Conservation (phyloP, 2,888 invertebrate species). For the Halocaridina rubra region DNA sequence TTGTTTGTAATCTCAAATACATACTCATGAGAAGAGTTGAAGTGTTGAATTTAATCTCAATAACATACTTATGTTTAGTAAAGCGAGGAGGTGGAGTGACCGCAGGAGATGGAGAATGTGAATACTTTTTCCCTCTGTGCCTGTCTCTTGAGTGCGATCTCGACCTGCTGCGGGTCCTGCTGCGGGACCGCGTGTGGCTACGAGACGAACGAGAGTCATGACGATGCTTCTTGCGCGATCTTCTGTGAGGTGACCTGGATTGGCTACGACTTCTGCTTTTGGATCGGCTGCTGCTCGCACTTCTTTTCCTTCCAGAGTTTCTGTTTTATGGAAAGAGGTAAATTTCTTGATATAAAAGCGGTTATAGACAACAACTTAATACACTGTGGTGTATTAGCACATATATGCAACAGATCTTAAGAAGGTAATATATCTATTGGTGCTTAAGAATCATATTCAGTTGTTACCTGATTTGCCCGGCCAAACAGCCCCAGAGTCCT, state of each 20-base stretch:
- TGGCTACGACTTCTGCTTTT: conserved; percentile 47
- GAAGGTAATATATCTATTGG: too few species aligned
- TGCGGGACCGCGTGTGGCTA: conserved; percentile 43
- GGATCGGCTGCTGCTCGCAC: conserved; percentile 38
- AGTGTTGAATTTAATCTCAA: too few species aligned
- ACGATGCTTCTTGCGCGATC: conserved; percentile 53
- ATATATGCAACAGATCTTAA: too few species aligned
- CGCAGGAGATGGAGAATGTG: conserved; percentile 51
- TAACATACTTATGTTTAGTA: conserved; percentile 60
- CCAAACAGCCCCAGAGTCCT: too few species aligned
- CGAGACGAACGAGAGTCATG: conserved; percentile 45
- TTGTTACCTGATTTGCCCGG: too few species aligned
- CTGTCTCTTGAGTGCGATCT: conserved; percentile 48
- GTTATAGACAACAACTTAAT: too few species aligned
- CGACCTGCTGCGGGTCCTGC: conserved; percentile 36
- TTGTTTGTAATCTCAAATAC: too few species aligned
- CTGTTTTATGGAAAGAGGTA: too few species aligned
- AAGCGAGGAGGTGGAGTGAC: conserved; percentile 61
- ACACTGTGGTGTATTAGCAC: too few species aligned
- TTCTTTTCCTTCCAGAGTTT: conserved; percentile 42
- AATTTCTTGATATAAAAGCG: too few species aligned
- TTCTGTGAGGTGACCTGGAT: conserved; percentile 29
- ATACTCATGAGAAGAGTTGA: too few species aligned
- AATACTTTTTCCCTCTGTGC: conserved; percentile 44
- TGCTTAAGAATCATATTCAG: too few species aligned